These are phyloP conservation scores for Chiloscyllium punctatum DNA, from an alignment of 2,797 vertebrate genomes.

Conservation along the genomic window DNA sequence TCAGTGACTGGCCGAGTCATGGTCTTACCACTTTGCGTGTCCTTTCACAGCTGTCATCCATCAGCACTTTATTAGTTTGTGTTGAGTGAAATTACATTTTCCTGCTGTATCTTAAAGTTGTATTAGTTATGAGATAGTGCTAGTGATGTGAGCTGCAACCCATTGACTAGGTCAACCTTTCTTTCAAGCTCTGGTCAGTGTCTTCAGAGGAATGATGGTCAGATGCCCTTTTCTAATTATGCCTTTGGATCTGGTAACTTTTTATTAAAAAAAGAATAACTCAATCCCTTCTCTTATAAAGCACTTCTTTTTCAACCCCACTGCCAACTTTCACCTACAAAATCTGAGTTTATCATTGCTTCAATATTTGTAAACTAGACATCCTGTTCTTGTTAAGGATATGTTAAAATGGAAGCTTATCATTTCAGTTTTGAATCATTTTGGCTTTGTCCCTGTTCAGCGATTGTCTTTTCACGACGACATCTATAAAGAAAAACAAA, in stretches of 20 bases:
- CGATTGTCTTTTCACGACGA: neutral
- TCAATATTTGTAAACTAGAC: neutral
- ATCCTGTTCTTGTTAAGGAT: neutral
- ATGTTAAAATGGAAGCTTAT: neutral
- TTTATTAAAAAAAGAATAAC: neutral
- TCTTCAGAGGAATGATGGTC: neutral
- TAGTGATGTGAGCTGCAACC: slow-evolving; percentile 4
- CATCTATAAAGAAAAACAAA: neutral
- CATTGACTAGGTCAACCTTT: neutral
- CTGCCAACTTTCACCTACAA: neutral
- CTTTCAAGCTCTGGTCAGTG: neutral
- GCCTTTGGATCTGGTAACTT: neutral
- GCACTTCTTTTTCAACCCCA: neutral
- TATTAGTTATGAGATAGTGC: slow-evolving; percentile 21
- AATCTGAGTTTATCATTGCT: slow-evolving; percentile 7
- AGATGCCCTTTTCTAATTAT: neutral
- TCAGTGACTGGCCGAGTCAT: neutral
- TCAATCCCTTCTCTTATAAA: neutral
- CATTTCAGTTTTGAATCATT: neutral
- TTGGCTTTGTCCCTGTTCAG: neutral
- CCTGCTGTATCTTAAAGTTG: slow-evolving; percentile 24
- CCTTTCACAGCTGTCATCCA: slow-evolving; percentile 21
- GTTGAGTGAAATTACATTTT: slow-evolving; percentile 13
- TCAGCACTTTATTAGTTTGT: neutral
- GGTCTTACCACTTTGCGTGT: neutral